Evolutionary conservation across 1,140 invertebrate species (phyloP).

Genomic region (Penaeus vannamei): DNA sequence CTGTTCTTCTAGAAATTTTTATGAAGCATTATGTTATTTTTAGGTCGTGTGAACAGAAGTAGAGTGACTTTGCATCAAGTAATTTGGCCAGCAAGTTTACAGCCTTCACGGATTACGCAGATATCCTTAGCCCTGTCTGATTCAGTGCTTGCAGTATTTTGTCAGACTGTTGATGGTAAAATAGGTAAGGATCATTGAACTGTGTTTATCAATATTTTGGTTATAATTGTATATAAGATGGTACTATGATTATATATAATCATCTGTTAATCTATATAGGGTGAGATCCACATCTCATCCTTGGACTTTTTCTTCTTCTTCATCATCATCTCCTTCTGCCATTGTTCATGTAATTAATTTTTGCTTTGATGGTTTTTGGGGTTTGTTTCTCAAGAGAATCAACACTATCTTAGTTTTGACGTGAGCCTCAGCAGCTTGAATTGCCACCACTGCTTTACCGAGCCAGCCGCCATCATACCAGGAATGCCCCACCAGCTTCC

Average conservation of each 20-base stretch:
- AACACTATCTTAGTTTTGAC: slow-evolving; percentile 54
- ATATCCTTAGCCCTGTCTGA: slow-evolving; percentile 45
- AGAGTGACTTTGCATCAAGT: slow-evolving; percentile 48
- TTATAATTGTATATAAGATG: background rate
- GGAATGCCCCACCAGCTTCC: slow-evolving; percentile 42
- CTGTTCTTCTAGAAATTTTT: background rate
- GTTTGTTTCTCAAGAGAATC: slow-evolving; percentile 3
- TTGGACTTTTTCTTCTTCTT: too few species aligned
- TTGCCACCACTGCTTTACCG: slow-evolving; percentile 42
- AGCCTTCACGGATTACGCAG: slow-evolving; percentile 36
- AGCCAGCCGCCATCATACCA: slow-evolving; percentile 45
- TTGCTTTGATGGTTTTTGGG: background rate
- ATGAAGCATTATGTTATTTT: background rate
- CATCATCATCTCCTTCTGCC: background rate
- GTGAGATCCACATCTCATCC: too few species aligned
- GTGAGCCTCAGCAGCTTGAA: slow-evolving; percentile 35
- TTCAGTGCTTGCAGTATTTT: slow-evolving; percentile 47
- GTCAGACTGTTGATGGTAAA: slow-evolving; percentile 17
- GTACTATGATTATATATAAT: too few species aligned
- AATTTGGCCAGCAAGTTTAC: slow-evolving; percentile 52
- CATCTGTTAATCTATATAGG: too few species aligned
- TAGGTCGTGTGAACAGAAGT: slow-evolving; percentile 43
- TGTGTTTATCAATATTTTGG: background rate
- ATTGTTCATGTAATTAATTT: background rate
- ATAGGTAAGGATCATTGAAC: background rate